Evolutionary conservation across 2,888 invertebrate genomes (phyloP).

Genomic region (Vesta saturnalis): DNA sequence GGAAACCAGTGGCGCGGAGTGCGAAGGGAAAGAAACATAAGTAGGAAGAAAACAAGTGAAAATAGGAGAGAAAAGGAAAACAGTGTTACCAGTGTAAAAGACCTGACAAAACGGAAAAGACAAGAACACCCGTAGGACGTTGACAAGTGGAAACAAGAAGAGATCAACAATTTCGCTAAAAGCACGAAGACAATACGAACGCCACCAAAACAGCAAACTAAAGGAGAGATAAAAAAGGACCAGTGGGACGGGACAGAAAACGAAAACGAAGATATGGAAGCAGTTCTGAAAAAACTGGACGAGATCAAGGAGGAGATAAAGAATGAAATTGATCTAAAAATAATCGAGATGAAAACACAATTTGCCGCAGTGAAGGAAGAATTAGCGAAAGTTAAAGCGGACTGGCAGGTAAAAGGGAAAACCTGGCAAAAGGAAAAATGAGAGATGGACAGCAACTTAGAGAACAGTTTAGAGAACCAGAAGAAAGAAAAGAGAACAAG

Average conservation of each 20-base stretch:
- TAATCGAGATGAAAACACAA: neutral
- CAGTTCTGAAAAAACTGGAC: no score
- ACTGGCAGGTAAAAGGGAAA: slow-evolving; percentile 2
- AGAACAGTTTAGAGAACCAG: neutral
- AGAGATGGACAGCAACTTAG: neutral
- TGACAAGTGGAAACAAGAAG: neutral
- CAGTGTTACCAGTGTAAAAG: slow-evolving; percentile 4
- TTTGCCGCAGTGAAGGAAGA: slow-evolving; percentile 5
- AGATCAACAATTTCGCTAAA: neutral
- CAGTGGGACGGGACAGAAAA: neutral
- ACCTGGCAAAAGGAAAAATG: neutral
- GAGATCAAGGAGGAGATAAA: no score
- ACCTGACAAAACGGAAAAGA: slow-evolving; percentile 3
- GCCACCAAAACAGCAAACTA: neutral
- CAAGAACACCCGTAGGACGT: neutral
- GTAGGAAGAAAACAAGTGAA: no score
- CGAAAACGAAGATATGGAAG: no score
- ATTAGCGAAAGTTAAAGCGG: slow-evolving; percentile 2
- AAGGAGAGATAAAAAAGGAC: slow-evolving; percentile 3
- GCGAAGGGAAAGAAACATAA: no score
- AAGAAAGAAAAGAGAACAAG: no score
- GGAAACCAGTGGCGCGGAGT: no score
- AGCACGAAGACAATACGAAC: neutral
- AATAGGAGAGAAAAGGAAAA: neutral
- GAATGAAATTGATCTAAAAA: neutral